Conservation (phyloP, 2,797 vertebrate genomes). For the Enteromius afrohamiltoni region DNA sequence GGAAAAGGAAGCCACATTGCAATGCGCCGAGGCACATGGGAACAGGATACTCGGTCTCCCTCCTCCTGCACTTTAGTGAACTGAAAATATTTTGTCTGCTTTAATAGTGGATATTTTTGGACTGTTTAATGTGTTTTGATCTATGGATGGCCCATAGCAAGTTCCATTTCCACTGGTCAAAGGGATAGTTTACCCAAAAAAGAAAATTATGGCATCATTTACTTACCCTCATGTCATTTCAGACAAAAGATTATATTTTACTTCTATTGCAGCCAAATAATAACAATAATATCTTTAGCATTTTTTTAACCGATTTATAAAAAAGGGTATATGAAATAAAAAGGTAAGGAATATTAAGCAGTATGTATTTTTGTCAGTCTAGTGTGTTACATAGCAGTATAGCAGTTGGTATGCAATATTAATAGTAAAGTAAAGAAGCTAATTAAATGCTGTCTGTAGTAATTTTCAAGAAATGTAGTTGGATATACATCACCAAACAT, state of each 20-base stretch:
- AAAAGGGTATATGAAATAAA: too few relatives aligned
- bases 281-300: background rate
- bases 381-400: background rate
- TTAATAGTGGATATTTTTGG: constrained; percentile 7
- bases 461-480: background rate
- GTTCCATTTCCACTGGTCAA: background rate
- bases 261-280: background rate
- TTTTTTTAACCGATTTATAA: background rate
- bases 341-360: background rate
- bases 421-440: background rate
- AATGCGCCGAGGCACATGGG: constrained; percentile 61
- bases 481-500: background rate
- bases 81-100: constrained; percentile 12
- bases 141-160: background rate
- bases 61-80: background rate
- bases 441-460: background rate
- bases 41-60: constrained; percentile 57
- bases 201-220: background rate
- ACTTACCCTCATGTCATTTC: background rate
- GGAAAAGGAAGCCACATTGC: constrained; percentile 46
- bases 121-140: constrained; percentile 21
- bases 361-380: background rate
- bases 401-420: background rate
- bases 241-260: background rate
- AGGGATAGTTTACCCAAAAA: background rate